Conservation (phyloP, 2,113 vertebrate species). For the Noturus placidus region DNA sequence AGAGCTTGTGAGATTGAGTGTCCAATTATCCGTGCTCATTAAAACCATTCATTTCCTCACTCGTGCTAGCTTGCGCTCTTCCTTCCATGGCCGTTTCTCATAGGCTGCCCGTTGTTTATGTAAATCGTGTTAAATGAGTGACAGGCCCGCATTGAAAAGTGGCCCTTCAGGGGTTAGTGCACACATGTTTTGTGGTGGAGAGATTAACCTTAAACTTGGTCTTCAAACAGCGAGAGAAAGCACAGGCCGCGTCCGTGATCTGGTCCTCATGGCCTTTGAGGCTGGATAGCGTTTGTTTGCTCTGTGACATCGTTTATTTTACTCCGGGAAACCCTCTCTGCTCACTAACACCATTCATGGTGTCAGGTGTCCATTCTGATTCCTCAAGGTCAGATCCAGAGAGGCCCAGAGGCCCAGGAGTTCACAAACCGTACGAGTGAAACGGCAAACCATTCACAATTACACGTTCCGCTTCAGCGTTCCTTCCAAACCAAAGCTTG, state of each 20-base stretch:
- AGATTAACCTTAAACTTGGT: constrained; percentile 46
- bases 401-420: constrained; percentile 10
- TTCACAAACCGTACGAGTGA: constrained; percentile 23
- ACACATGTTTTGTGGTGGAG: constrained; percentile 69
- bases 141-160: constrained; percentile 24
- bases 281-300: constrained; percentile 69
- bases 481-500: neutral
- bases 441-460: constrained; percentile 10
- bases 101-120: neutral
- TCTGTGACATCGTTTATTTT: constrained; percentile 72
- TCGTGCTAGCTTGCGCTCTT: neutral
- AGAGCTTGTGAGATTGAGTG: too few relatives aligned
- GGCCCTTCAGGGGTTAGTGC: constrained; percentile 56
- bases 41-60: constrained; percentile 14
- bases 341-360: constrained; percentile 69
- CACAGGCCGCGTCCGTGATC: constrained; percentile 63
- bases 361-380: constrained; percentile 61
- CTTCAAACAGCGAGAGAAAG: constrained; percentile 43
- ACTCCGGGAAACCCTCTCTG: constrained; percentile 60
- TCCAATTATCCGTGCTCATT: constrained; percentile 28
- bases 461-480: constrained; percentile 11
- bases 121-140: constrained; percentile 38
- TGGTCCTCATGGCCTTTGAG: constrained; percentile 67
- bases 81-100: neutral
- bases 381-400: constrained; percentile 60